phyloP scores from a whole-genome alignment of 2,113 vertebrate genomes.

The Rhabdornis inornatus region DNA sequence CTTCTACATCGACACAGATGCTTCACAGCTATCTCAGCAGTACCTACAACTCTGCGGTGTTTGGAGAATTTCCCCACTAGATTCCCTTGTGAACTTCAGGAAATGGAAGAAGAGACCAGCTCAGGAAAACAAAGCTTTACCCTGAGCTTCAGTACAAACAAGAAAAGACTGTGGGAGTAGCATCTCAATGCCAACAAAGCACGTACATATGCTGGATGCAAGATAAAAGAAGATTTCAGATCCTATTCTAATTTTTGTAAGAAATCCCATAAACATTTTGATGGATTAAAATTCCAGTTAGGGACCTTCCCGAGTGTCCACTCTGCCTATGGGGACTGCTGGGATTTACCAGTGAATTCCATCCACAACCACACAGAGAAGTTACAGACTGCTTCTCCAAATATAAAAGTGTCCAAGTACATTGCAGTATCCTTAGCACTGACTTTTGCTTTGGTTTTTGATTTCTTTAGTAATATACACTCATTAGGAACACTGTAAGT shows the following conservation, averaged over 20 bases:
- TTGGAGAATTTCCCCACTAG: not conserved
- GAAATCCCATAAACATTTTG: not conserved
- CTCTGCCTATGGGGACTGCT: not conserved
- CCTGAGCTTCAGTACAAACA: not conserved
- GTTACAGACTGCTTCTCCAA: not conserved
- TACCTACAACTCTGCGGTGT: not conserved
- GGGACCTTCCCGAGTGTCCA: not conserved
- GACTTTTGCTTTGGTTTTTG: not conserved
- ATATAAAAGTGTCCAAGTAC: not conserved
- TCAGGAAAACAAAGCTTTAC: not conserved
- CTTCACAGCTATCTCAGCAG: not conserved
- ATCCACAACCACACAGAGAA: not conserved
- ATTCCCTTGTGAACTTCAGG: not conserved
- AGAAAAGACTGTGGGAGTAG: not conserved
- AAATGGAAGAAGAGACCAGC: not conserved
- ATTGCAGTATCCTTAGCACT: not conserved
- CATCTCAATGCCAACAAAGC: rapidly evolving
- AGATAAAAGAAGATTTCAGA: not conserved
- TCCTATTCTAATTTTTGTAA: not conserved
- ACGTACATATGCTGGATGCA: not conserved
- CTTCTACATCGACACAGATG: not conserved
- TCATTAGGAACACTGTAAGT: not conserved
- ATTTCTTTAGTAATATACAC: not conserved
- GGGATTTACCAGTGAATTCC: not conserved
- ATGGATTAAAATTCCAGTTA: not conserved